phyloP scores from a whole-genome alignment of 2,888 invertebrate species.

The Agrenia bidenticulata region DNA sequence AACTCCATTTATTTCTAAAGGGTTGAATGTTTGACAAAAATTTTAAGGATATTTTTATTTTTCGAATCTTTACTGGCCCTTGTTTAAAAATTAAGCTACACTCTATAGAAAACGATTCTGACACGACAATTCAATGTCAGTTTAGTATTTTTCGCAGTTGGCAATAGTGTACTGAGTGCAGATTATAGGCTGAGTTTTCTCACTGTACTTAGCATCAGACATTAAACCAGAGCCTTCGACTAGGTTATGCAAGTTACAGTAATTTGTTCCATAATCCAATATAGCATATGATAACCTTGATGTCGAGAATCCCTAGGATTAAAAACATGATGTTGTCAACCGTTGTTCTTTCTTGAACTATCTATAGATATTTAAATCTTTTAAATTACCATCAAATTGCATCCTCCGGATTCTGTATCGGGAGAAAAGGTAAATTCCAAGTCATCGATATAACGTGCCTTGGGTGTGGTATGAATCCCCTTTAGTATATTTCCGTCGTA shows the following conservation, averaged over 20 bases:
- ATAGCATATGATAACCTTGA: constrained; percentile 53
- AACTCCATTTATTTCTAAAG: no score
- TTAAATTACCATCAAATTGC: constrained; percentile 53
- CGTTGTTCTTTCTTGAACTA: no score
- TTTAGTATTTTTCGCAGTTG: constrained; percentile 54
- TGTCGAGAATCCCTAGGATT: constrained; percentile 54
- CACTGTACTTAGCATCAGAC: constrained; percentile 52
- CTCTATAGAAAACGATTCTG: no score
- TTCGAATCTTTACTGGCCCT: no score
- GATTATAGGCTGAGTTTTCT: constrained; percentile 53
- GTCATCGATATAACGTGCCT: constrained; percentile 53
- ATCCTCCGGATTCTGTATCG: constrained; percentile 44
- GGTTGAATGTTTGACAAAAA: no score
- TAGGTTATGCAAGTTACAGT: constrained; percentile 55
- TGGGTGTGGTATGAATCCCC: constrained; percentile 49
- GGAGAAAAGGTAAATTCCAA: constrained; percentile 53
- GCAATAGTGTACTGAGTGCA: constrained; percentile 55
- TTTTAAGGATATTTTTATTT: no score
- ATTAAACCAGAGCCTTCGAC: constrained; percentile 53
- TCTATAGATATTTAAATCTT: background rate
- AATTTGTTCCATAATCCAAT: constrained; percentile 55
- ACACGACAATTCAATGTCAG: no score
- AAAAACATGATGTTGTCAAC: no score
- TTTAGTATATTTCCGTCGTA: constrained; percentile 39
- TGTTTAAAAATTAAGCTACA: no score